Conservation (phyloP, 2,888 invertebrate species). For the Adineta ricciae region DNA sequence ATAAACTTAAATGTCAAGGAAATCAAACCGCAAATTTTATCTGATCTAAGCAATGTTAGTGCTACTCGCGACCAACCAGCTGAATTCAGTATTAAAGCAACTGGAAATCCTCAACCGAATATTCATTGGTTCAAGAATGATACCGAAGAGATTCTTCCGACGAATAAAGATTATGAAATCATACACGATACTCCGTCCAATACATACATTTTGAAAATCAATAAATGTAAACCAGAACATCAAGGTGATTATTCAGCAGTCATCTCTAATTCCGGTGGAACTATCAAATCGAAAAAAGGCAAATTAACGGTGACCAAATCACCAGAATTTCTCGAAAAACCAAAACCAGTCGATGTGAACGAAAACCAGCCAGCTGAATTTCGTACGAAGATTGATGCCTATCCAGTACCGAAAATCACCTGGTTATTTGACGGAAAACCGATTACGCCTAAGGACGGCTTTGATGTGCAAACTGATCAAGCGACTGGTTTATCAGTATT, state of each 20-base stretch:
- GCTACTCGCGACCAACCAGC: conserved; percentile 29
- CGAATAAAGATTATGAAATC: conserved; percentile 22
- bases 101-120: conserved; percentile 39
- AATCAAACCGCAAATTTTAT: conserved; percentile 24
- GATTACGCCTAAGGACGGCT: conserved; percentile 24
- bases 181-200: neutral
- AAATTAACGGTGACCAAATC: neutral
- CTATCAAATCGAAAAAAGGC: conserved; percentile 13
- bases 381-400: conserved; percentile 10
- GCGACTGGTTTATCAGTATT: conserved; percentile 56
- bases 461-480: conserved; percentile 60
- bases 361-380: conserved; percentile 24
- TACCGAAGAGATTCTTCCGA: neutral
- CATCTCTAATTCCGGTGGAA: conserved; percentile 20
- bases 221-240: conserved; percentile 25
- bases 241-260: conserved; percentile 29
- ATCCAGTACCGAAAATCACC: conserved; percentile 28
- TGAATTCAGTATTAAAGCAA: conserved; percentile 24
- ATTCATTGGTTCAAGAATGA: conserved; percentile 35
- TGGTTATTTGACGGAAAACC: conserved; percentile 32
- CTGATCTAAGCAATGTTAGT: conserved; percentile 16
- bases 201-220: conserved; percentile 21
- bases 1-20: conserved; percentile 29
- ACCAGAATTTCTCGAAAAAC: conserved; percentile 19
- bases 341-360: neutral